Base-by-base conservation (phyloP, 2,797 vertebrate species). In the Heliangelus exortis region DNA sequence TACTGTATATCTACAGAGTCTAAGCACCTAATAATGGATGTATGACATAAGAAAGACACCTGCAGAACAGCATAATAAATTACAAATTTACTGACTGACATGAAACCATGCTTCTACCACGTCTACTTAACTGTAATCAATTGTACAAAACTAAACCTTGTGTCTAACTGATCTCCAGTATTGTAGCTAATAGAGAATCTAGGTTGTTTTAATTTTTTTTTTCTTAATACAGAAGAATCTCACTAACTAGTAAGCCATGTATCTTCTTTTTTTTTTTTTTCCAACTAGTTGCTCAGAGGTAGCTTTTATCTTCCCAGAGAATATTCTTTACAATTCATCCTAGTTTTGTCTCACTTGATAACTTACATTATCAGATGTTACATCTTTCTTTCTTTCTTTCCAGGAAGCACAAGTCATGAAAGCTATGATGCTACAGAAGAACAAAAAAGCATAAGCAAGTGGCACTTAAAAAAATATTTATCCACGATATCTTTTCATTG, bases 291-390 rank as follows among this genome's bases (percentile, higher is more conserved):
- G n/a, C 23, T n/a, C 53, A 59, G 34, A 58, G 15, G 9, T 29
- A 87, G 33, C 14, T 43, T 84, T 86, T 41, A 47, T 62, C 23
- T 69, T 79, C 36, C 45, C 15, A 78, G 66, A 74, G 25, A 3
- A 72, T 8, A 9, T 5, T 71, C 12, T 71, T 12, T 9, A 1
- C 23, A 59, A 63, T 69, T 76, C 0, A 0, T 22, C 34, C 11
- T 11, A 76, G 33, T 71, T 84, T 74, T 62, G 15, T 47, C 23
- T 84, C 20, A 55, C 45, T 68, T 62, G 22, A 10, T 41, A 62
- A 67, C 17, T 66, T 63, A 72, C 8, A 51, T 54, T 41, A 16
- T 12, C 51, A 62, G 26, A 26, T 39, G 33, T 54, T 86, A 67
- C 3, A 16, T 17, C 23, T 82, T 91, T 68, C 68, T 79, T 91